Base-by-base conservation (phyloP, 1,140 invertebrate species). In the Tetramorium alpestre region DNA sequence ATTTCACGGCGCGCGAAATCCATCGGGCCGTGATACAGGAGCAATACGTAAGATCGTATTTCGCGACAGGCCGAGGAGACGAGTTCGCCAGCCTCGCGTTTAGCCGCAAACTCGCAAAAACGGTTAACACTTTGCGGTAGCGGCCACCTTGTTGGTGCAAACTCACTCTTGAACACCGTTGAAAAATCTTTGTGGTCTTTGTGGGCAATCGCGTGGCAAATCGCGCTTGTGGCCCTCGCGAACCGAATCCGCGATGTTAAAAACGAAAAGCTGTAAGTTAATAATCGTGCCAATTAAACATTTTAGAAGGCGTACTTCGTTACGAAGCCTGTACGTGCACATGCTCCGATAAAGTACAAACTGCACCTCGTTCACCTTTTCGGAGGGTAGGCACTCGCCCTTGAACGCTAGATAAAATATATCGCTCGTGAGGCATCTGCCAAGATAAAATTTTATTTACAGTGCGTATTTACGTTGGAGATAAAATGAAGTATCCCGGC, bases 1-100 rank as follows among this genome's bases (percentile, higher is more conserved):
- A 72, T 88, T 81, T 86, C 60, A 81, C 69, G 60, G 75, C 56
- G 84, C 22, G 84, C 22, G 60, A 88, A 80, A 54, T 86, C 58
- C 28, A 4, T 38, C 65, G 60, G 22, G 13, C n/a, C 3, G 33
- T 33, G 47, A 41, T 5, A 51, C 13, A 41, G 58, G 56, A 77
- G 22, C 51, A 38, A 18, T 28, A 38, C 38, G 54, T 22, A 54
- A 65, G 70, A 85, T 88, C 65, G 73, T 65, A 72, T 88, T 86
- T 86, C 65, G 82, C 54, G 44, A 81, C 25, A 72, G 67, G 41
- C n/a, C 11, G 18, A 4, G 56, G 25, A 28, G 69, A 72, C n/a
- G 22, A 58, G 28, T 3, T n/a, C 28, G 41, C 10, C 80, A 70
- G 54, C 69, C 11, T 73, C 80, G 67, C n/a, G 64, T 81, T 70